Conservation (phyloP, 1,140 invertebrate species). For the Adoxophyes honmai region DNA sequence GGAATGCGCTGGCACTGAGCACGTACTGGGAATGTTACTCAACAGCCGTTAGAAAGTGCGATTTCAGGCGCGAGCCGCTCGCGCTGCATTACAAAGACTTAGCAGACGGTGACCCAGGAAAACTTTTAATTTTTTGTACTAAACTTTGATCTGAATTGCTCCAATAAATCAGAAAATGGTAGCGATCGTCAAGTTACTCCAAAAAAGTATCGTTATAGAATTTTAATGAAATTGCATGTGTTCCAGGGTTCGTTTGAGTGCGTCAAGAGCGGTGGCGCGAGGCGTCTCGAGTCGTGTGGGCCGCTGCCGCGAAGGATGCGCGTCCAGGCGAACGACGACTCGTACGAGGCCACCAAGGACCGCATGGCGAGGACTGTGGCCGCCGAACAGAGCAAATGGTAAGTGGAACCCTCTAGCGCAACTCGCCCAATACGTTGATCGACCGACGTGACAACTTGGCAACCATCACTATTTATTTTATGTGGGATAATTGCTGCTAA, state of each 20-base stretch:
- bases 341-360: constrained; percentile 93
- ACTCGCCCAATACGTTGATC: too few relatives aligned
- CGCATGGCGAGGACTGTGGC: constrained; percentile 93
- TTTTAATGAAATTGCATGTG: not conserved
- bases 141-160: not conserved
- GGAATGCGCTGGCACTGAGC: constrained; percentile 32
- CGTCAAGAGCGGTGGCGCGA: constrained; percentile 83
- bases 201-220: too few relatives aligned
- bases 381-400: constrained; percentile 96
- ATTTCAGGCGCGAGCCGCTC: constrained; percentile 34
- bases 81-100: constrained; percentile 32
- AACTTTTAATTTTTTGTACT: not conserved
- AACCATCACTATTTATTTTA: not conserved
- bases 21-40: constrained; percentile 31
- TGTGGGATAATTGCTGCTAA: not conserved
- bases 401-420: constrained; percentile 25
- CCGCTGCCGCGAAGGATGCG: constrained; percentile 90
- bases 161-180: too few relatives aligned
- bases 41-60: constrained; percentile 44
- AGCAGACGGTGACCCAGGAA: constrained; percentile 12
- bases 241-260: constrained; percentile 91
- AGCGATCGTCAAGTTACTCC: too few relatives aligned
- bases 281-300: constrained; percentile 88
- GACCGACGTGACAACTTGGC: too few relatives aligned
- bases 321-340: constrained; percentile 95